Evolutionary conservation across 2,113 vertebrate species (phyloP).

Genomic region (Harpagus bidentatus): DNA sequence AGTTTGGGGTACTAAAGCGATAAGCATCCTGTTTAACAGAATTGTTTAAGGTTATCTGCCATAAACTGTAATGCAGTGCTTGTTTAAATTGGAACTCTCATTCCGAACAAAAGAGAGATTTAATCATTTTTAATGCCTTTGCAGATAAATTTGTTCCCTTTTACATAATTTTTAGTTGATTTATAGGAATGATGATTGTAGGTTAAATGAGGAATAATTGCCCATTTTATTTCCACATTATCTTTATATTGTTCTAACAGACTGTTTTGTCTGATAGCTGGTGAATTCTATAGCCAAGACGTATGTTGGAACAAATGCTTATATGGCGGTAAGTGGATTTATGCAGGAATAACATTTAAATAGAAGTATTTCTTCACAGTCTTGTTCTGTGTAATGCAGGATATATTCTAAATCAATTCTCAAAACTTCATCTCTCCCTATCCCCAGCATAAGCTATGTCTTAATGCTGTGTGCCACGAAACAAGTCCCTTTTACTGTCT

Average conservation of each 20-base stretch:
- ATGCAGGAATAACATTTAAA: slow-evolving; percentile 52
- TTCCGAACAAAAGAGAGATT: slow-evolving; percentile 62
- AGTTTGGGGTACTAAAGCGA: slow-evolving; percentile 68
- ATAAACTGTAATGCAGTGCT: slow-evolving; percentile 65
- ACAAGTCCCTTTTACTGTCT: not conserved
- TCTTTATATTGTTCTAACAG: slow-evolving; percentile 83
- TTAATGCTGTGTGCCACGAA: not conserved
- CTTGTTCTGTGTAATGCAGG: not conserved
- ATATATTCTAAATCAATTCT: not conserved
- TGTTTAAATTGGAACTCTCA: slow-evolving; percentile 72
- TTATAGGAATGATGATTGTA: slow-evolving; percentile 77
- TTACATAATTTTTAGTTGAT: slow-evolving; percentile 81
- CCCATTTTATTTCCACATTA: slow-evolving; percentile 84
- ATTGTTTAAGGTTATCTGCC: slow-evolving; percentile 77
- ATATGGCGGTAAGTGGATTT: slow-evolving; percentile 94
- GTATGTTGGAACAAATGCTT: slow-evolving; percentile 98
- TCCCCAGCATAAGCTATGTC: not conserved
- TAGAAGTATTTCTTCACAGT: slow-evolving; percentile 18
- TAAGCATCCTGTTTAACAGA: slow-evolving; percentile 65
- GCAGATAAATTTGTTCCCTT: slow-evolving; percentile 74
- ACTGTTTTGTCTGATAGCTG: slow-evolving; percentile 86
- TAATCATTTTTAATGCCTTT: slow-evolving; percentile 79
- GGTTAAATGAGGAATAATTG: slow-evolving; percentile 86
- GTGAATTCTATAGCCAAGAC: slow-evolving; percentile 99
- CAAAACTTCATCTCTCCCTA: not conserved